A percentile compares a stretch with the other conserved stretches of the same genome.
These are phyloP conservation scores for Spinus pinus DNA, from an alignment of 2,797 vertebrate species.

Conservation along the genomic window DNA sequence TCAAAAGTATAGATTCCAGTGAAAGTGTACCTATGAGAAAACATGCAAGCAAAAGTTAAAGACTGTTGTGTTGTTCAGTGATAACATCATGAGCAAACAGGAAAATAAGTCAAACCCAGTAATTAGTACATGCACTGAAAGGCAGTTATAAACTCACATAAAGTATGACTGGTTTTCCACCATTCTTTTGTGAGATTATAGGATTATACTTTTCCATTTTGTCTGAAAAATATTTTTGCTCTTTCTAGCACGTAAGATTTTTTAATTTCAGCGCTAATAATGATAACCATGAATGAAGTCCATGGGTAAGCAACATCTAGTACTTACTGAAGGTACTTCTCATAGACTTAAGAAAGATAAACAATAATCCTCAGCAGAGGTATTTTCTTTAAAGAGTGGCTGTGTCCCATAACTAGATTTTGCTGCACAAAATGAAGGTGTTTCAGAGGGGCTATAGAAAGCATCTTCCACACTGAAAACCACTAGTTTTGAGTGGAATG, in stretches of 20 bases:
- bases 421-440: not conserved
- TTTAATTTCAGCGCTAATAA: not conserved
- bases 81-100: not conserved
- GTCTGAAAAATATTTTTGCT: not conserved
- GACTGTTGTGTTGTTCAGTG: not conserved
- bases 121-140: not conserved
- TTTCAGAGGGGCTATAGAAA: not conserved
- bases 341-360: not conserved
- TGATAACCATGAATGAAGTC: not conserved
- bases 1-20: slow-evolving; percentile 98
- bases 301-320: not conserved
- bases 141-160: not conserved
- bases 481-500: not conserved
- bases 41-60: not conserved
- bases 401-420: not conserved
- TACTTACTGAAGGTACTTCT: not conserved
- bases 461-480: not conserved
- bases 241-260: not conserved
- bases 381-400: not conserved
- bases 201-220: not conserved
- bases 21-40: slow-evolving; percentile 85
- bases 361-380: not conserved
- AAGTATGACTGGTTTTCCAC: not conserved
- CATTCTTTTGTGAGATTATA: not conserved
- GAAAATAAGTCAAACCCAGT: not conserved